Evolutionary conservation across 2,797 vertebrate species (phyloP).

Genomic region (Gadopsis marmoratus): DNA sequence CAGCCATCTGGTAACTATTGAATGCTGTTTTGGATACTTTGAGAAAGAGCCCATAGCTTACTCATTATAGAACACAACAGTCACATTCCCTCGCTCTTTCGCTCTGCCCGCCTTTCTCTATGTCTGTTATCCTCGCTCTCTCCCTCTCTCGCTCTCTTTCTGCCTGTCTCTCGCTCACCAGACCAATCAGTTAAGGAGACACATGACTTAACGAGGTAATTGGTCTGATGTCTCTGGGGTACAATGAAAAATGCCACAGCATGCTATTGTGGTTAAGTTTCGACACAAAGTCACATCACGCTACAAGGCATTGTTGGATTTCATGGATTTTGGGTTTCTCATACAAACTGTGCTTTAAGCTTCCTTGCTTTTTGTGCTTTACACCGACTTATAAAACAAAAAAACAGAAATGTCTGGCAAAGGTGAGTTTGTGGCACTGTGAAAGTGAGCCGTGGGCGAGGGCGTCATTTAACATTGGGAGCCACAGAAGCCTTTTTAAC

Average conservation of each 20-base stretch:
- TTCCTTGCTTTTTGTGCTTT: constrained; percentile 15
- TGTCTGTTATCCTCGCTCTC: constrained; percentile 41
- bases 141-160: constrained; percentile 22
- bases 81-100: constrained; percentile 42
- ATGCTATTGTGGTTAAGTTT: constrained; percentile 67
- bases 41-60: constrained; percentile 66
- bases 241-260: constrained; percentile 72
- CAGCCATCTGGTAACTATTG: constrained; percentile 79
- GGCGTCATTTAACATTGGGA: constrained; percentile 43
- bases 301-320: constrained; percentile 50
- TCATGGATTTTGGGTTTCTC: constrained; percentile 55
- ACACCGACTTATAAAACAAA: not conserved
- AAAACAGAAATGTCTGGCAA: constrained; percentile 20
- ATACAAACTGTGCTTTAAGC: constrained; percentile 14
- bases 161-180: constrained; percentile 53
- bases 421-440: constrained; percentile 38
- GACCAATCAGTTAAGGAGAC: constrained; percentile 77
- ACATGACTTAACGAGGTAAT: constrained; percentile 80
- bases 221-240: constrained; percentile 76
- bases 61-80: constrained; percentile 67
- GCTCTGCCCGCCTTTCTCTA: constrained; percentile 25
- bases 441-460: constrained; percentile 11
- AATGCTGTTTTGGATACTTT: constrained; percentile 72
- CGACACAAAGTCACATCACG: constrained; percentile 53
- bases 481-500: constrained; percentile 61